phyloP scores from a whole-genome alignment of 2,888 invertebrate genomes.

The Polietes domitor region DNA sequence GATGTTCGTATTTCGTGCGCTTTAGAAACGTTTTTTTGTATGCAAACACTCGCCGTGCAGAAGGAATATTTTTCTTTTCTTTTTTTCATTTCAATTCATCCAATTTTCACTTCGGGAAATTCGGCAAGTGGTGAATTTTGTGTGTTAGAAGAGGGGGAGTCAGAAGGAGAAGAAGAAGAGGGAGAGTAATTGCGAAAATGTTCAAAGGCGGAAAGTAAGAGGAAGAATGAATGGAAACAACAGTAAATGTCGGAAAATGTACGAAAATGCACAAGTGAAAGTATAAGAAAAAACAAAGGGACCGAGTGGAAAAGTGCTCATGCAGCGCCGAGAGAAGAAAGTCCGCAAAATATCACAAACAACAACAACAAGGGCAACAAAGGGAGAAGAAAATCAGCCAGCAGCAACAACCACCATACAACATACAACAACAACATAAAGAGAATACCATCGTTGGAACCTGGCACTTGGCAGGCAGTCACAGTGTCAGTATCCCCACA shows the following conservation, averaged over 20 bases:
- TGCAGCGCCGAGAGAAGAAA: background rate
- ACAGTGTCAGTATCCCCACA: background rate
- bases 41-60: background rate
- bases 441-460: background rate
- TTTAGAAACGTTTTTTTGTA: conserved; percentile 20
- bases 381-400: conserved; percentile 17
- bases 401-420: background rate
- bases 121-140: conserved; percentile 35
- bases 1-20: conserved; percentile 55
- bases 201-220: background rate
- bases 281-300: background rate
- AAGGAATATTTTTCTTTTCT: conserved; percentile 12
- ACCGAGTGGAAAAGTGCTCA: background rate
- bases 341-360: background rate
- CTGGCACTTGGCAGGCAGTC: background rate
- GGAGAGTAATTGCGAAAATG: background rate
- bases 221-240: background rate
- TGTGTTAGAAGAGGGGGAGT: background rate
- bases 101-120: conserved; percentile 10
- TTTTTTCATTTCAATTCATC: background rate
- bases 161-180: too few species aligned
- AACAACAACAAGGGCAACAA: background rate
- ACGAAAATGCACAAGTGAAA: background rate
- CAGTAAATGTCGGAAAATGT: background rate
- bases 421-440: background rate